Evolutionary conservation across 2,797 vertebrate species (phyloP).

Genomic region (Diceros bicornis): DNA sequence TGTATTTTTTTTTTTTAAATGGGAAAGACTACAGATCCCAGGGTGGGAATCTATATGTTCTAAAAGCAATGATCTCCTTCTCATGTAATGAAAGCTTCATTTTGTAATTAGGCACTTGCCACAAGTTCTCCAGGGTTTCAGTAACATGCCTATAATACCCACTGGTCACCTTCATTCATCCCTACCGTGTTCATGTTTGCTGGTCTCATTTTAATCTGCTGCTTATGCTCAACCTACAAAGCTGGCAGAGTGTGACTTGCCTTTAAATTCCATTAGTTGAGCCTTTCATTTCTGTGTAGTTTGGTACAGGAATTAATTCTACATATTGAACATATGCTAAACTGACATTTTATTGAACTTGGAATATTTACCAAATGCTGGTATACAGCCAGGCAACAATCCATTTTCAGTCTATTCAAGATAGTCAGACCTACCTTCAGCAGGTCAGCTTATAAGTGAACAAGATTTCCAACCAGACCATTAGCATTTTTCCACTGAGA

Average conservation of each 20-base stretch:
- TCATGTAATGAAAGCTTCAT: not conserved
- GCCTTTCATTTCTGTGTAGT: conserved; percentile 30
- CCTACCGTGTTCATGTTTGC: not conserved
- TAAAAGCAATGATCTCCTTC: not conserved
- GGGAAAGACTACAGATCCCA: not conserved
- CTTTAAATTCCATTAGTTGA: conserved; percentile 36
- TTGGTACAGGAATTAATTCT: conserved; percentile 1
- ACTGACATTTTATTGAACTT: conserved; percentile 36
- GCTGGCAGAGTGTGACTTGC: not conserved
- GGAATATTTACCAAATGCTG: not conserved
- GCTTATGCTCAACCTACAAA: not conserved
- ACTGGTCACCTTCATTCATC: not conserved
- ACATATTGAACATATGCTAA: conserved; percentile 22
- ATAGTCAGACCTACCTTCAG: not conserved
- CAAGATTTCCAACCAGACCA: not conserved
- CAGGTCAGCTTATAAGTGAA: conserved; percentile 29
- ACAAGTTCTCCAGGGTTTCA: not conserved
- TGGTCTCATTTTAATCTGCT: conserved; percentile 56
- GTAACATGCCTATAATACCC: not conserved
- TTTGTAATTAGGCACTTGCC: not conserved
- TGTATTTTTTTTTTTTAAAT: not conserved
- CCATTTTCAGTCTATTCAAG: not conserved
- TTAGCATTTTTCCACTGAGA: not conserved
- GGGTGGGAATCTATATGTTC: not conserved
- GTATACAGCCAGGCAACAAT: not conserved